Conservation (phyloP, 2,888 invertebrate species). For the Prostheceraeus crozeri region DNA sequence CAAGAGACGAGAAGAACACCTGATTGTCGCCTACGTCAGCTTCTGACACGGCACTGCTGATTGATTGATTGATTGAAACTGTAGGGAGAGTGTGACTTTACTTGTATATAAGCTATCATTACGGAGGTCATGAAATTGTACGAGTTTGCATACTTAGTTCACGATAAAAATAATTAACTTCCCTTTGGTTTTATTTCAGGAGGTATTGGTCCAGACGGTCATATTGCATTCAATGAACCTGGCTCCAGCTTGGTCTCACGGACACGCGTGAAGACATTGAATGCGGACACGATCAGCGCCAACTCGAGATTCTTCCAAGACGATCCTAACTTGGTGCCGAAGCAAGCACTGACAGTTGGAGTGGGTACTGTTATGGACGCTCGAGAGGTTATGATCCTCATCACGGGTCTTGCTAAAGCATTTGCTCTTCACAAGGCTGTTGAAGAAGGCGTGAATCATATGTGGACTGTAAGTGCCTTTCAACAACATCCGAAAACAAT, state of each 20-base stretch:
- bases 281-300: conserved; percentile 86
- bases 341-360: conserved; percentile 87
- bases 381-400: conserved; percentile 88
- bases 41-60: too few species aligned
- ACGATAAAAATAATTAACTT: too few species aligned
- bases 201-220: conserved; percentile 98
- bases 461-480: conserved; percentile 99
- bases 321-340: conserved; percentile 69
- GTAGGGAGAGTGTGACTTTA: too few species aligned
- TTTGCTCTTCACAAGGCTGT: conserved; percentile 93
- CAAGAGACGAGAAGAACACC: too few species aligned
- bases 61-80: too few species aligned
- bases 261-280: conserved; percentile 88
- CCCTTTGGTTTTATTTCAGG: not conserved
- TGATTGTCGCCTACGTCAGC: too few species aligned
- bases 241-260: conserved; percentile 89
- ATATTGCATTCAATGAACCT: conserved; percentile 98
- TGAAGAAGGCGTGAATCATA: conserved; percentile 95
- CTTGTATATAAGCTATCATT: too few species aligned
- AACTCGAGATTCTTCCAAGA: conserved; percentile 94
- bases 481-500: conserved; percentile 77
- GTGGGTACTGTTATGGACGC: conserved; percentile 99
- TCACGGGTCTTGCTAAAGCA: conserved; percentile 90
- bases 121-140: too few species aligned
- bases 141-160: too few species aligned